Base-by-base conservation (phyloP, 1,140 invertebrate species). In the Trichomalopsis sarcophagae region DNA sequence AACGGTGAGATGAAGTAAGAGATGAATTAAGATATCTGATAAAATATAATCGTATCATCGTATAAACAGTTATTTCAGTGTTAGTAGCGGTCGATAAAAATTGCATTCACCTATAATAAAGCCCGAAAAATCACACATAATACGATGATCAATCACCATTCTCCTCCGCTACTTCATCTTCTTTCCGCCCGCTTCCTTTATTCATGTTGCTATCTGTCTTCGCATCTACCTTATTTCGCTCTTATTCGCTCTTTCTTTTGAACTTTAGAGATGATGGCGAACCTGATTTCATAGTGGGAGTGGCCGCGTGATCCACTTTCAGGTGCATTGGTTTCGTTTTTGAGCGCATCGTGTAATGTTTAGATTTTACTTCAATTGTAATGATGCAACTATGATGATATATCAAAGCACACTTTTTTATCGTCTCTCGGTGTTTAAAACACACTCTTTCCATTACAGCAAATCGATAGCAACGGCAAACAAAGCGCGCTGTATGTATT, bases 241-340 rank as follows among this genome's bases (percentile, higher is more conserved):
- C 73, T 86, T 85, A 86, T 87, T 73, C 81, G n/a, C 47, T 82
- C 50, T n/a, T 81, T 75, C n/a, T 47, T 81, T 47, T 47, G 69
- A 50, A 75, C 33, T 87, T 87, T 84, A 84, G 86, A 81, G 84
- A 85, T 88, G 50, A 14, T 17, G 87, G 85, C 82, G 86, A 87
- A 88, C 87, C 84, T 88, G 88, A 90, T 90, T 90, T 88, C 89
- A 88, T 86, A 86, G 88, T 90, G 86, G 87, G 88, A 88, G 88
- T 90, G 87, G 88, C 88, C 84, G 85, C 13, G 27, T 86, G 87
- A 87, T 87, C 87, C 88, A 89, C 86, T 89, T 88, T 87, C 82
- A 86, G 33, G 14, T 55, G 17, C 87, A 88, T 47, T n/a, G 69
- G 11, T 55, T 14, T 17, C 27, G 44, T 36, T 36, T 36, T 6